Conservation (phyloP, 1,140 invertebrate genomes). For the Cydia strobilella region DNA sequence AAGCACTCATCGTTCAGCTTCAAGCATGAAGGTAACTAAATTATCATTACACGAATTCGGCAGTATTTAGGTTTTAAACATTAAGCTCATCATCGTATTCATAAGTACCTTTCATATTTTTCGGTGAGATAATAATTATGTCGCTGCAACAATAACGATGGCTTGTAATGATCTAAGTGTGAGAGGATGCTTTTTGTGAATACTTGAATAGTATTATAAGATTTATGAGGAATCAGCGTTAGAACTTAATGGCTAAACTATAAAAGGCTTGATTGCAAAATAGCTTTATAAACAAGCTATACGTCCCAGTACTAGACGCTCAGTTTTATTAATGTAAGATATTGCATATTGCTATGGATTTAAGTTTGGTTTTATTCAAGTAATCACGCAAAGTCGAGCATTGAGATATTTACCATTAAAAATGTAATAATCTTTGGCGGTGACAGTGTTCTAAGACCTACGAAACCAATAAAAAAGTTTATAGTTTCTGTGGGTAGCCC, state of each 20-base stretch:
- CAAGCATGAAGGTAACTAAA: slow-evolving; percentile 72
- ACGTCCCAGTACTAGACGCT: too few species aligned
- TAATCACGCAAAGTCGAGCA: too few species aligned
- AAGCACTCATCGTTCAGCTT: slow-evolving; percentile 69
- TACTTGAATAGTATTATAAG: background rate
- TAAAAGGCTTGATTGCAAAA: background rate
- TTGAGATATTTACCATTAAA: too few species aligned
- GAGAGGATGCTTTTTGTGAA: slow-evolving; percentile 18
- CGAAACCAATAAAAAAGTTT: too few species aligned
- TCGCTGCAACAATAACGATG: background rate
- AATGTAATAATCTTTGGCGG: too few species aligned
- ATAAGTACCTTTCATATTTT: slow-evolving; percentile 5
- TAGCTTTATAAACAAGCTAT: background rate
- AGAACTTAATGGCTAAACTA: background rate
- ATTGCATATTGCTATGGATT: too few species aligned
- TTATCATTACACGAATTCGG: background rate
- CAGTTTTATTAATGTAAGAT: too few species aligned
- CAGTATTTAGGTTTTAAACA: background rate
- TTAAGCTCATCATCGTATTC: slow-evolving; percentile 10
- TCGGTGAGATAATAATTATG: slow-evolving; percentile 16
- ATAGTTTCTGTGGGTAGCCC: too few species aligned
- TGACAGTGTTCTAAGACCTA: too few species aligned
- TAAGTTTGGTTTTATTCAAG: too few species aligned
- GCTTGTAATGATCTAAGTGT: background rate
- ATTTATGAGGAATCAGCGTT: background rate